Evolutionary conservation across 2,113 vertebrate species (phyloP).

Genomic region (Triplophysa siluroides): DNA sequence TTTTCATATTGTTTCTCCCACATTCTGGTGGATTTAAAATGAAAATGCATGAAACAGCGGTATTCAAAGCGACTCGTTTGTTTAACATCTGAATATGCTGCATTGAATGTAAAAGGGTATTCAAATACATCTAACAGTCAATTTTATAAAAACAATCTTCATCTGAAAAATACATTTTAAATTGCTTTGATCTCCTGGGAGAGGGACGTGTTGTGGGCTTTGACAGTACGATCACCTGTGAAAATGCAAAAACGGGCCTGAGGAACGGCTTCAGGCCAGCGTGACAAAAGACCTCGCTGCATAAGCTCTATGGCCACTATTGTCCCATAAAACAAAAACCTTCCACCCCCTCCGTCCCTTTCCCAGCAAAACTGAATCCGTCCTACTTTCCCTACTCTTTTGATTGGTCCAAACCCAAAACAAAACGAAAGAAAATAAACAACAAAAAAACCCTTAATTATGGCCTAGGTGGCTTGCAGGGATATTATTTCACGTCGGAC

Average conservation of each 20-base stretch:
- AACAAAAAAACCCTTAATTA: constrained; percentile 60
- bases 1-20: constrained; percentile 70
- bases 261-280: constrained; percentile 8
- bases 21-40: constrained; percentile 47
- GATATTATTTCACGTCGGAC: constrained; percentile 75
- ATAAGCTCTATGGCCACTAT: constrained; percentile 40
- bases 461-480: constrained; percentile 75
- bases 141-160: neutral
- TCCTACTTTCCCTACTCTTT: constrained; percentile 35
- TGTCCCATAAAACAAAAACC: constrained; percentile 48
- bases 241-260: neutral
- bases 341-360: constrained; percentile 35
- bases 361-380: constrained; percentile 44
- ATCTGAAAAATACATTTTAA: neutral
- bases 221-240: neutral
- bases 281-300: constrained; percentile 33
- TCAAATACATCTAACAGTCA: constrained; percentile 38
- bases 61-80: constrained; percentile 49
- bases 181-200: neutral
- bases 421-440: constrained; percentile 43
- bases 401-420: constrained; percentile 44
- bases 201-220: neutral
- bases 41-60: constrained; percentile 33
- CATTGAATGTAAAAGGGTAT: neutral
- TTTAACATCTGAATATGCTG: constrained; percentile 37